Evolutionary conservation across 2,113 vertebrate species (phyloP).

Genomic region (Lycaon pictus): DNA sequence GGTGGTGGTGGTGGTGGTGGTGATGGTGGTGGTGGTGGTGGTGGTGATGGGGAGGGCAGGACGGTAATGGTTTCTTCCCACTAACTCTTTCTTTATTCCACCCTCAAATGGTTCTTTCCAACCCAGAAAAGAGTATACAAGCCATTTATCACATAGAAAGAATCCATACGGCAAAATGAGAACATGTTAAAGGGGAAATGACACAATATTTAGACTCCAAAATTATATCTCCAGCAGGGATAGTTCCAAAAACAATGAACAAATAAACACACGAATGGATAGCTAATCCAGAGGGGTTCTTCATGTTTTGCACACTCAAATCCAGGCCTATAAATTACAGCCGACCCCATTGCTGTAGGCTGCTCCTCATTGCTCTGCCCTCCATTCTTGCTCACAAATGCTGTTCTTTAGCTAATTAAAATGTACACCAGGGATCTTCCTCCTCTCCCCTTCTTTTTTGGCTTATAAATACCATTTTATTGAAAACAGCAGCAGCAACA

Average conservation of each 20-base stretch:
- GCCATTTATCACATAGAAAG: slow-evolving; percentile 77
- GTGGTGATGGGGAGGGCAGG: not conserved
- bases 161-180: slow-evolving; percentile 72
- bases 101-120: slow-evolving; percentile 69
- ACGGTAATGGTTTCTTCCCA: slow-evolving; percentile 31
- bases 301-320: slow-evolving; percentile 70
- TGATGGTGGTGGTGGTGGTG: not conserved
- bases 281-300: slow-evolving; percentile 61
- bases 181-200: slow-evolving; percentile 77
- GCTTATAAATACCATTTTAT: slow-evolving; percentile 56
- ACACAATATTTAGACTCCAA: slow-evolving; percentile 78
- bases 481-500: slow-evolving; percentile 43
- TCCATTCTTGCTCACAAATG: slow-evolving; percentile 53
- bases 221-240: slow-evolving; percentile 74
- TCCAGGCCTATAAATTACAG: not conserved
- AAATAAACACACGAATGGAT: slow-evolving; percentile 66
- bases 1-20: not conserved
- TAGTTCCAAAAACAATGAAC: slow-evolving; percentile 75
- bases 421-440: not conserved
- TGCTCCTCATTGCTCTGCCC: not conserved
- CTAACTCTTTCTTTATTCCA: slow-evolving; percentile 65
- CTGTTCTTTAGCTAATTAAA: slow-evolving; percentile 64
- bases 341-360: not conserved
- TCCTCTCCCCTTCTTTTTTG: not conserved
- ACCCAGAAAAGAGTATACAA: slow-evolving; percentile 69